Base-by-base conservation (phyloP, 2,888 invertebrate species). In the Nebria brevicollis region DNA sequence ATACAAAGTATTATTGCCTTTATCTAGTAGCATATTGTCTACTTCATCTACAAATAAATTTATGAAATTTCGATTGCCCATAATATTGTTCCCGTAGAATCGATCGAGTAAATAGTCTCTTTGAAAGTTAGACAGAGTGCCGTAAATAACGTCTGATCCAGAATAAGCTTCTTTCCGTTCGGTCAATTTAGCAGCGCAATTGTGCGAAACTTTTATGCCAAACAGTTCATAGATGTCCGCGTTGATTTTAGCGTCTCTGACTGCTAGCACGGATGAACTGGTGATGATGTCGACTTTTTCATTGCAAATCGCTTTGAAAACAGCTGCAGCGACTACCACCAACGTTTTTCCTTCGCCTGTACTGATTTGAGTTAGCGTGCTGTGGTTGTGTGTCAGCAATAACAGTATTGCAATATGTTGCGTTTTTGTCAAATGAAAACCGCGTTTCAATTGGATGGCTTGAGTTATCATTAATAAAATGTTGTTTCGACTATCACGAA, bases 21-120 rank as follows among this genome's bases (percentile, higher is more conserved):
- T 88, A 83, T 89, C 89, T 3, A 89, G 84, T 65, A 89, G 82
- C 88, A 89, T 88, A 82, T 86, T 88, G 82, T 89, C 89, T 0
- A 89, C 89, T 84, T 89, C 89, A 82, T 89, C 89, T 3, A 89
- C 85, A 10, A 89, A 86, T 0, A 88, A 86, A 15, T 83, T 84
- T 13, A 85, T 83, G 77, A 86, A 86, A 6, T 77, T 82, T 43
- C 87, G 84, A 25, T 84, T 83, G 4, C 86, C 85, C 54, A 86
- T 76, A 15, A 87, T 86, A 41, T 86, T 86, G 82, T 86, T 84
- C 0, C 84, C 85, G 81, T 87, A 87, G 76, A 88, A 89, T 8
- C 83, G 83, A 64, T 88, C 86, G 5, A 86, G 82, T 11, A 87
- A 83, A 83, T 85, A 85, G 81, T 88, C 88, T 3, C 86, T 83